Base-by-base conservation (phyloP, 1,140 invertebrate species). In the Drosophila sp. region DNA sequence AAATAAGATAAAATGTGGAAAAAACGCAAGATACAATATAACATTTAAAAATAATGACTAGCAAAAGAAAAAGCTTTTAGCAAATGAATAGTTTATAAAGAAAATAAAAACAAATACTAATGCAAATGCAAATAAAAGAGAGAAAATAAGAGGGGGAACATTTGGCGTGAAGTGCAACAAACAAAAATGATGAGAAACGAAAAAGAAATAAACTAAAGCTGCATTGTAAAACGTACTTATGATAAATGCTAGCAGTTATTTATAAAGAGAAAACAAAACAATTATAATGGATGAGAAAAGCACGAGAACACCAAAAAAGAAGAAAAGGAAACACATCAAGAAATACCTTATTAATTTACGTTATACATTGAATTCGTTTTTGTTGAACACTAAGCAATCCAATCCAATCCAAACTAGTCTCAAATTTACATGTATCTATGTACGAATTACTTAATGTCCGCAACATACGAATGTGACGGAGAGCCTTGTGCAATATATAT, bases 191-290 rank as follows among this genome's bases (percentile, higher is more conserved):
- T 21, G 11, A 64, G 25, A 56, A 41, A 53, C 36, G 51, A 36
- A n/a, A 66, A 40, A 61, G 41, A 65, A 43, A 71, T 58, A 50
- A 80, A 69, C 61, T 56, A 40, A 76, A 84, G 84, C 70, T 87
- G 74, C 80, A 81, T 81, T 81, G 79, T 78, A 72, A 83, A 86
- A 86, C 83, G 78, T 86, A 86, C 82, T 86, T 86, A 86, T 86
- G 82, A 86, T 82, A 82, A 86, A 81, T 84, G 78, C 83, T 84
- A 84, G 67, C 73, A 78, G 62, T 63, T 78, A 70, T 74, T 66
- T 48, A 78, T 58, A 77, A 50, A 45, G 18, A 45, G 43, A 45
- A 45, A 43, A 16, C 16, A 43, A 16, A 45, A 45, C 27, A 29
- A 70, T 40, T 62, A 56, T 54, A 63, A 72, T 38, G 29, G 18